Percentiles rank a stretch among this genome's conserved stretches.
These are phyloP conservation scores for Dendrocopos noguchii DNA, from an alignment of 2,113 vertebrate species.

Conservation along the genomic window DNA sequence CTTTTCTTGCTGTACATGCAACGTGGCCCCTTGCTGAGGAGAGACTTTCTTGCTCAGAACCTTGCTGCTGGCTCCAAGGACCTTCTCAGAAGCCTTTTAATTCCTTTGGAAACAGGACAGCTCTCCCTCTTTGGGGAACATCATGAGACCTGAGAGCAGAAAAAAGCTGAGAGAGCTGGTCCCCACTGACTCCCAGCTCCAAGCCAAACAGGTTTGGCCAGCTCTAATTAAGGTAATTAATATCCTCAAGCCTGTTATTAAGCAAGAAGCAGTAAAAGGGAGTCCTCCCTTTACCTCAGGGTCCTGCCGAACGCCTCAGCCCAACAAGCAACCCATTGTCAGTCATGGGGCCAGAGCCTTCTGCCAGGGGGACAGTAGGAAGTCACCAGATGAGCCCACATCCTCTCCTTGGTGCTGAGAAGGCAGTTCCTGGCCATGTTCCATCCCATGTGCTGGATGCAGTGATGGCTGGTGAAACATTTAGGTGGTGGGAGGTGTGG, in stretches of 20 bases:
- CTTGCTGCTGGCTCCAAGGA: not conserved
- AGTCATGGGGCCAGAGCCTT: not conserved
- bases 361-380: not conserved
- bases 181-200: constrained; percentile 45
- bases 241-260: constrained; percentile 72
- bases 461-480: fast-evolving
- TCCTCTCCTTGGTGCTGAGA: fast-evolving
- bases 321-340: constrained; percentile 60
- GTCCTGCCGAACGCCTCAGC: not conserved
- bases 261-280: constrained; percentile 51
- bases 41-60: not conserved
- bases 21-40: not conserved
- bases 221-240: constrained; percentile 70
- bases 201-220: constrained; percentile 69
- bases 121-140: constrained; percentile 7
- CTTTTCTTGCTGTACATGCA: not conserved
- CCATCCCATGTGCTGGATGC: not conserved
- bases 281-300: constrained; percentile 48
- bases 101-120: constrained; percentile 17
- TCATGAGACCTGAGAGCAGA: constrained; percentile 24
- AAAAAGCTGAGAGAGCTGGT: constrained; percentile 58
- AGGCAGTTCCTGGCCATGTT: not conserved
- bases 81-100: constrained; percentile 38
- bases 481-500: not conserved
- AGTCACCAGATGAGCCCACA: not conserved